Evolutionary conservation across 2,113 vertebrate genomes (phyloP).

Genomic region (Apistogramma diplotaenia): DNA sequence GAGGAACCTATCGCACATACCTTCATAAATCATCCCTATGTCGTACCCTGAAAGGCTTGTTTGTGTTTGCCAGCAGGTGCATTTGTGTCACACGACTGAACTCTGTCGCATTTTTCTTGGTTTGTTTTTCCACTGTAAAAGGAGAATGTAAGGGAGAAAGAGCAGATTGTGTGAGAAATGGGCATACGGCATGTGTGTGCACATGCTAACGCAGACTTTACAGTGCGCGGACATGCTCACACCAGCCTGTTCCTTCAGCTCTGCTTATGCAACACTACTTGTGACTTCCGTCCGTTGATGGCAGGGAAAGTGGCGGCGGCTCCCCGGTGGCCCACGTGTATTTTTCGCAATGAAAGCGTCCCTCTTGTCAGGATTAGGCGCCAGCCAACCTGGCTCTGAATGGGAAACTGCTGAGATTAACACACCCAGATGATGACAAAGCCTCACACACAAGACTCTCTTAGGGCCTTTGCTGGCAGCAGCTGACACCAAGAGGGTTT

Average conservation of each 20-base stretch:
- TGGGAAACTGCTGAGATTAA: conserved; percentile 57
- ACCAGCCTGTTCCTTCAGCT: conserved; percentile 19
- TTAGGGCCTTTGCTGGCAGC: conserved; percentile 39
- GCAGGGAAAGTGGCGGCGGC: conserved; percentile 28
- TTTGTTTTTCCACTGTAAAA: conserved; percentile 57
- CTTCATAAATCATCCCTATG: conserved; percentile 18
- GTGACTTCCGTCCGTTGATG: conserved; percentile 35
- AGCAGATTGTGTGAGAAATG: conserved; percentile 31
- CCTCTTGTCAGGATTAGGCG: conserved; percentile 49
- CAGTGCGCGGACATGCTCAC: conserved; percentile 3
- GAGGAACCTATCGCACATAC: conserved; percentile 2
- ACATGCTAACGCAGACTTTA: neutral
- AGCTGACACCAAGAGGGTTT: conserved; percentile 23
- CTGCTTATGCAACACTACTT: conserved; percentile 42
- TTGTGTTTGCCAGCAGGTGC: conserved; percentile 64
- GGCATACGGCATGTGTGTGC: neutral
- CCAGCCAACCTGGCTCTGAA: conserved; percentile 48
- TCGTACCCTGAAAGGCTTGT: conserved; percentile 18
- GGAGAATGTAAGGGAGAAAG: conserved; percentile 20
- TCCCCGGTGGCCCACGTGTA: conserved; percentile 33
- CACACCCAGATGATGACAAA: conserved; percentile 46
- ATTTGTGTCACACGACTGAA: conserved; percentile 38
- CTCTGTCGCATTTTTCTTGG: conserved; percentile 39
- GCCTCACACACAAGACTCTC: conserved; percentile 24
- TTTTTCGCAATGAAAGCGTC: conserved; percentile 54